These are phyloP conservation scores for Apotomis turbidana DNA, from an alignment of 2,888 invertebrate species.

Conservation along the genomic window DNA sequence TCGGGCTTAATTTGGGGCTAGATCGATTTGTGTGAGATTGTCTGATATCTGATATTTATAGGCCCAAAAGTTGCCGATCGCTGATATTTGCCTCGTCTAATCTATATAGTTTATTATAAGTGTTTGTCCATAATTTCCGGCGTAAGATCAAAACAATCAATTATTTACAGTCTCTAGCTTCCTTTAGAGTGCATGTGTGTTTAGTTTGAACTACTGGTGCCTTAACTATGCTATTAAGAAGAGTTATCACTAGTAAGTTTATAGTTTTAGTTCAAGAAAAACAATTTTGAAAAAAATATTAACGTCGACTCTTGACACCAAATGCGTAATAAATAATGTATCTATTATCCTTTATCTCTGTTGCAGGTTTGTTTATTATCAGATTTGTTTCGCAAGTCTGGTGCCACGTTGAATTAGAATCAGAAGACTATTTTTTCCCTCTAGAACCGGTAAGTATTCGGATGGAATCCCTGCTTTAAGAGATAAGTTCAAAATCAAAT, in stretches of 20 bases:
- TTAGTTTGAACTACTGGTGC: slow-evolving; percentile 51
- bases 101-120: slow-evolving; percentile 53
- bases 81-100: slow-evolving; percentile 53
- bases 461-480: too few species aligned
- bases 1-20: too few species aligned
- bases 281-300: too few species aligned
- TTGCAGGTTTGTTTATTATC: slow-evolving; percentile 24
- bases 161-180: slow-evolving; percentile 54
- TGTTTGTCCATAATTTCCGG: slow-evolving; percentile 72
- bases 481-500: not conserved
- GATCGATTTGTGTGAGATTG: too few species aligned
- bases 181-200: slow-evolving; percentile 55
- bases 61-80: slow-evolving; percentile 47
- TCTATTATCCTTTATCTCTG: not conserved
- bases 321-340: too few species aligned
- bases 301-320: too few species aligned
- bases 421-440: slow-evolving; percentile 28
- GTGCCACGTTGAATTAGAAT: slow-evolving; percentile 19
- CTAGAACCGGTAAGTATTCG: slow-evolving; percentile 30
- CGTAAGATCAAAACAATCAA: slow-evolving; percentile 58
- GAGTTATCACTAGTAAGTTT: slow-evolving; percentile 63
- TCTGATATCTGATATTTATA: too few species aligned
- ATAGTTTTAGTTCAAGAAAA: not conserved
- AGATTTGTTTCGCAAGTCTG: slow-evolving; percentile 19
- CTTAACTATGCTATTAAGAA: slow-evolving; percentile 65